Percentiles rank a stretch among this genome's conserved stretches.
Conservation (phyloP, 2,888 invertebrate genomes). For the Coleophora flavipennella region DNA sequence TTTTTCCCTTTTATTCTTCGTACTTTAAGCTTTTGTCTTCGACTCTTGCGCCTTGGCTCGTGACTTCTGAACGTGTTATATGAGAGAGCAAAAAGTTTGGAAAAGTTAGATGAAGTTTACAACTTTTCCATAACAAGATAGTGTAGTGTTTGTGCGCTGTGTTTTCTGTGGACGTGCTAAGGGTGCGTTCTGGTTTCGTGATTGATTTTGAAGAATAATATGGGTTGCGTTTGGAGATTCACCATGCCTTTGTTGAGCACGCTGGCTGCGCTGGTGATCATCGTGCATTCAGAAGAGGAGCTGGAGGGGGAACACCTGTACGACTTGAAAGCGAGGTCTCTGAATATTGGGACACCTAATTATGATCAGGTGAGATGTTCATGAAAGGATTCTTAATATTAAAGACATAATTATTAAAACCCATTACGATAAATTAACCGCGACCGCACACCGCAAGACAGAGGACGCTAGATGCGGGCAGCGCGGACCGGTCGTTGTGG, state of each 20-base stretch:
- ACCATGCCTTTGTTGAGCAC: conserved; percentile 61
- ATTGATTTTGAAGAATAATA: conserved; percentile 40
- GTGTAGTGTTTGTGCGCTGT: conserved; percentile 7
- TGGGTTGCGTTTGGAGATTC: conserved; percentile 52
- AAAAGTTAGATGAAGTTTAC: too few species aligned
- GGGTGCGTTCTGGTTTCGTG: conserved; percentile 15
- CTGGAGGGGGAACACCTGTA: conserved; percentile 26
- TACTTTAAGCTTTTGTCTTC: conserved; percentile 22
- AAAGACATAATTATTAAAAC: too few species aligned
- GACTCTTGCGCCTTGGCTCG: conserved; percentile 17
- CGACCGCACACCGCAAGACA: too few species aligned
- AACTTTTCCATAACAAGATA: conserved; percentile 12
- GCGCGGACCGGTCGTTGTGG: too few species aligned
- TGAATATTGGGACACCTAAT: conserved; percentile 35
- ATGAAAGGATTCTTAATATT: too few species aligned
- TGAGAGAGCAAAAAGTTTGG: too few species aligned
- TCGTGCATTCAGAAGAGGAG: conserved; percentile 57
- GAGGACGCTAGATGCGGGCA: too few species aligned
- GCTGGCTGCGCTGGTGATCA: conserved; percentile 62
- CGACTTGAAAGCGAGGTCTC: conserved; percentile 37
- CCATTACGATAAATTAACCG: too few species aligned
- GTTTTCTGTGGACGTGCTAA: conserved; percentile 17
- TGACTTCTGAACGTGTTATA: conserved; percentile 14
- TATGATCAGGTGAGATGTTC: conserved; percentile 43
- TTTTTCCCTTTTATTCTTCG: conserved; percentile 29